These are phyloP conservation scores for Arctopsyche grandis DNA, from an alignment of 1,140 invertebrate genomes.

Conservation along the genomic window DNA sequence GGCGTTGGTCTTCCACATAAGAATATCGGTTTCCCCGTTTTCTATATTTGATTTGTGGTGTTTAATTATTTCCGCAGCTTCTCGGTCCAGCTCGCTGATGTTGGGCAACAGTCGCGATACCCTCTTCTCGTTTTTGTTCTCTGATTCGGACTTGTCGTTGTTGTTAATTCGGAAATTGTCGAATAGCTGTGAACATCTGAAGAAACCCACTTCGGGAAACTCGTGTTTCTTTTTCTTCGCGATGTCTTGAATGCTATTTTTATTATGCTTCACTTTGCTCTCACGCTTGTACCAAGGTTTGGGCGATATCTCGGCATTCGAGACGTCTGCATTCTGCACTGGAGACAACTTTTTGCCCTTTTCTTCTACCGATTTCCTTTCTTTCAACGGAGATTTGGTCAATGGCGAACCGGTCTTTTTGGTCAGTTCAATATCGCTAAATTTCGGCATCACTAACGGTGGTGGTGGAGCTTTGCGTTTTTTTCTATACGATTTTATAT, in stretches of 20 bases:
- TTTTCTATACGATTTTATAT: conserved; percentile 64
- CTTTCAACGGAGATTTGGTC: conserved; percentile 4
- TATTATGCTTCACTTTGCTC: conserved; percentile 56
- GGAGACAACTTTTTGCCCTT: conserved; percentile 24
- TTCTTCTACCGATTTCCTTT: conserved; percentile 36
- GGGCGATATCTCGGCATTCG: conserved; percentile 62
- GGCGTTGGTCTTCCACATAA: neutral
- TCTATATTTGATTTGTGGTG: conserved; percentile 48
- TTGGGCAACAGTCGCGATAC: conserved; percentile 72
- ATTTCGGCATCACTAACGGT: conserved; percentile 58
- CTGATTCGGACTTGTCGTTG: conserved; percentile 37
- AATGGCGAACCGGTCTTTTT: neutral
- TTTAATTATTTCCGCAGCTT: conserved; percentile 79
- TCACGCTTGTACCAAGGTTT: conserved; percentile 74
- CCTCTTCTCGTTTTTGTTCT: conserved; percentile 50
- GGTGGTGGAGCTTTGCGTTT: conserved; percentile 72
- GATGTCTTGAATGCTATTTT: conserved; percentile 54
- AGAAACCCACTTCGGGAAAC: conserved; percentile 56
- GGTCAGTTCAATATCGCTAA: neutral
- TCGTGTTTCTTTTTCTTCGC: conserved; percentile 53
- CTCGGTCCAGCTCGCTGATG: conserved; percentile 82
- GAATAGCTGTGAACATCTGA: conserved; percentile 59
- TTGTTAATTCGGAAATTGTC: conserved; percentile 57
- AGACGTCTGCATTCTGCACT: conserved; percentile 11
- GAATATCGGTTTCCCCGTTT: neutral